Percentiles rank a stretch among this genome's conserved stretches.
Evolutionary conservation across 2,888 invertebrate species (phyloP).

Genomic region (Julus scandinavius): DNA sequence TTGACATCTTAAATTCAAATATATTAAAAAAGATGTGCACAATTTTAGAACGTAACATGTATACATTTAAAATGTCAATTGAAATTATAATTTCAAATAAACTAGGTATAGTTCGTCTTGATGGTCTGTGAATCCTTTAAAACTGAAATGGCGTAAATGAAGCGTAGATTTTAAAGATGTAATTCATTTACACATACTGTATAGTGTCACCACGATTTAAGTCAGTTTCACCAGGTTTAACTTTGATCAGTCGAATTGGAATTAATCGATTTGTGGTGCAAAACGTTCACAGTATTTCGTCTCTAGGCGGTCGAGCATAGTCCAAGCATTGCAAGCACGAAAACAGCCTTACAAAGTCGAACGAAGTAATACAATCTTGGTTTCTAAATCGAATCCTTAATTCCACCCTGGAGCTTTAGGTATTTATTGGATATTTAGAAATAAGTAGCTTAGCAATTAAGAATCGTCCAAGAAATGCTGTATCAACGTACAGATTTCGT

Average conservation of each 20-base stretch:
- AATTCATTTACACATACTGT: background rate
- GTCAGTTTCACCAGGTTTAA: too few species aligned
- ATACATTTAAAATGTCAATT: too few species aligned
- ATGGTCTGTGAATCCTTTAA: background rate
- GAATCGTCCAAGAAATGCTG: background rate
- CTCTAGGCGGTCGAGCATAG: background rate
- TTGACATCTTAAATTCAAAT: too few species aligned
- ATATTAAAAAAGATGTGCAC: too few species aligned
- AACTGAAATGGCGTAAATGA: background rate
- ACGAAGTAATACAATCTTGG: background rate
- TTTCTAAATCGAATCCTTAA: background rate
- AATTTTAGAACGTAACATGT: too few species aligned
- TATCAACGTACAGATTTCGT: background rate
- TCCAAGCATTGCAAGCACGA: background rate
- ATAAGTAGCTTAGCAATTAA: conserved; percentile 20
- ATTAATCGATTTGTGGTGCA: background rate
- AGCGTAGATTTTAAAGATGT: background rate
- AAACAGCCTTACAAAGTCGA: background rate
- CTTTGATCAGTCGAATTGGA: background rate
- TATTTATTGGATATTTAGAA: conserved; percentile 19
- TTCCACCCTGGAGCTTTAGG: conserved; percentile 8
- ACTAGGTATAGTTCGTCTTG: too few species aligned
- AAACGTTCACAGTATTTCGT: background rate
- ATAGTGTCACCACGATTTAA: background rate
- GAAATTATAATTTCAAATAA: too few species aligned